These are phyloP conservation scores for Procambarus clarkii DNA, from an alignment of 1,140 invertebrate genomes.

Conservation along the genomic window DNA sequence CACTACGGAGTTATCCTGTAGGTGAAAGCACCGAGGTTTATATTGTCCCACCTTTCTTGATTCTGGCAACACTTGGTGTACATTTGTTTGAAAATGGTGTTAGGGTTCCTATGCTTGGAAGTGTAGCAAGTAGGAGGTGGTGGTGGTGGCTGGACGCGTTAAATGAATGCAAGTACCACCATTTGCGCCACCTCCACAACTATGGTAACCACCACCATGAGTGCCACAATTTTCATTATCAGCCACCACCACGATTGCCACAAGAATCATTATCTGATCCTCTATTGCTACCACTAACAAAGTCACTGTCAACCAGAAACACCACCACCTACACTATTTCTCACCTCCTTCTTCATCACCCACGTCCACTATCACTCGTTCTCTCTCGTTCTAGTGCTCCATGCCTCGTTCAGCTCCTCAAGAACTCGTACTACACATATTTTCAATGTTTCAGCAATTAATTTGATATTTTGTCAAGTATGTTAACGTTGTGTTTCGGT, in stretches of 20 bases:
- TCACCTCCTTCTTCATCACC: background rate
- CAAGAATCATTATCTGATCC: background rate
- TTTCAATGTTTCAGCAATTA: too few species aligned
- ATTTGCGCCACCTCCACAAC: background rate
- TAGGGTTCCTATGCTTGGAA: background rate
- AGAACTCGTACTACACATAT: background rate
- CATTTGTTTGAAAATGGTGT: too few species aligned
- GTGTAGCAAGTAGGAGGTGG: background rate
- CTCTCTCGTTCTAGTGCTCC: background rate
- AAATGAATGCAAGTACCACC: background rate
- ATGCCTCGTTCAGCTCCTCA: background rate
- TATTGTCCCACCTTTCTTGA: background rate
- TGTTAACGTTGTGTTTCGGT: too few species aligned
- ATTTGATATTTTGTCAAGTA: too few species aligned
- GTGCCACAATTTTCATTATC: too few species aligned
- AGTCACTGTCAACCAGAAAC: background rate
- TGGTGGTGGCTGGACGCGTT: background rate
- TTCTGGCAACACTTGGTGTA: too few species aligned
- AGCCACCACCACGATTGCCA: too few species aligned
- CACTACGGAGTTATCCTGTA: too few species aligned
- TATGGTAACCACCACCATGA: too few species aligned
- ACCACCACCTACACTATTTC: background rate
- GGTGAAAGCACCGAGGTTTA: too few species aligned
- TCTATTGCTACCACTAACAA: background rate
- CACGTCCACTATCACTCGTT: background rate